phyloP scores from a whole-genome alignment of 1,140 invertebrate species.

The Euura saliciscinereae region DNA sequence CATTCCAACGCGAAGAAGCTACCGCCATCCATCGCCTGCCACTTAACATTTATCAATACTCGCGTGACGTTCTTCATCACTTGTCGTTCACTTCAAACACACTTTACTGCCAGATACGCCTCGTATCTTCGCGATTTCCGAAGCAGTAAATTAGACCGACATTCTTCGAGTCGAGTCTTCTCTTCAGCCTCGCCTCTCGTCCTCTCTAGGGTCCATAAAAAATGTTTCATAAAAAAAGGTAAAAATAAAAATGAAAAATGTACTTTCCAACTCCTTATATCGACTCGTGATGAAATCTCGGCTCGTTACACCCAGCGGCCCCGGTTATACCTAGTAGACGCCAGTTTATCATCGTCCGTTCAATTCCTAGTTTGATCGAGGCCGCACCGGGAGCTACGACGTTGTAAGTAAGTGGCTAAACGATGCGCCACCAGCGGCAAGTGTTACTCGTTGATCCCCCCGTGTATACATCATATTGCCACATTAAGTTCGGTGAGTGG shows the following conservation, averaged over 20 bases:
- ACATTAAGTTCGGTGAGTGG: conserved; percentile 38
- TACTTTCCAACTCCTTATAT: too few species aligned
- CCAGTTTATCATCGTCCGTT: conserved; percentile 15
- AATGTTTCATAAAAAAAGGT: too few species aligned
- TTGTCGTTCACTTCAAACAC: background rate
- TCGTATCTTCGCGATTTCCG: too few species aligned
- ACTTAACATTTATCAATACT: conserved; percentile 43
- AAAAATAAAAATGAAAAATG: too few species aligned
- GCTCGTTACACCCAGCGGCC: too few species aligned
- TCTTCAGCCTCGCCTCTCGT: too few species aligned
- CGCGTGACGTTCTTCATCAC: background rate
- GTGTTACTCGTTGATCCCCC: background rate
- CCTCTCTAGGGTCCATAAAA: too few species aligned
- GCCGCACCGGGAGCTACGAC: background rate
- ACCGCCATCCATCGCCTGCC: conserved; percentile 25
- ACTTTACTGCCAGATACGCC: background rate
- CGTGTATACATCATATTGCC: conserved; percentile 43
- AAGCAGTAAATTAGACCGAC: too few species aligned
- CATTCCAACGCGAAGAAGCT: conserved; percentile 32
- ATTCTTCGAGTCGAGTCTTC: too few species aligned
- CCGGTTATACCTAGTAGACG: too few species aligned
- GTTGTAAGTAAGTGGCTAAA: background rate
- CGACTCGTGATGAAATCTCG: too few species aligned
- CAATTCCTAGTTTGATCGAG: conserved; percentile 21
- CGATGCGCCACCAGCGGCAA: background rate